Evolutionary conservation across 2,888 invertebrate species (phyloP).

Genomic region (Alviniconcha strummeri): DNA sequence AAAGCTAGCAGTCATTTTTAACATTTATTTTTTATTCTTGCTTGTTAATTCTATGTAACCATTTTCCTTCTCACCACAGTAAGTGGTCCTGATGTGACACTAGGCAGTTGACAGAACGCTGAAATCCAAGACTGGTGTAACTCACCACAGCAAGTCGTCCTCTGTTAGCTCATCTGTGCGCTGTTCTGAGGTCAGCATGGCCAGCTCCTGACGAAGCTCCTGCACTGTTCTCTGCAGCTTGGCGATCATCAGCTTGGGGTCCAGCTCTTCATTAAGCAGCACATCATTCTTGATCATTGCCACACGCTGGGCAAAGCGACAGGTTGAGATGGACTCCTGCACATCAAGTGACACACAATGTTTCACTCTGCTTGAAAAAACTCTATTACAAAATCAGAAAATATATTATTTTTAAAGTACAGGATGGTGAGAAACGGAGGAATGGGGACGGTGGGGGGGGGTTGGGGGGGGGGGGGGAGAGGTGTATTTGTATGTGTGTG

Average conservation of each 20-base stretch:
- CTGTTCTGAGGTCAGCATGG: slow-evolving; percentile 70
- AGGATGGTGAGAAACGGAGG: not conserved
- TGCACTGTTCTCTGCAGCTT: slow-evolving; percentile 69
- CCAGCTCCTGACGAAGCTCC: slow-evolving; percentile 69
- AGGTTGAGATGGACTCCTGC: slow-evolving; percentile 74
- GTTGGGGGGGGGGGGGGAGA: too few species aligned
- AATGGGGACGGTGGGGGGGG: not conserved
- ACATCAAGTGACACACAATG: not conserved
- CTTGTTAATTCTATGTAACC: too few species aligned
- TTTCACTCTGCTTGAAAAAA: not conserved
- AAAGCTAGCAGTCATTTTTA: too few species aligned
- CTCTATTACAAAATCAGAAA: not conserved
- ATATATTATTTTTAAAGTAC: too few species aligned
- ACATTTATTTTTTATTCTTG: too few species aligned
- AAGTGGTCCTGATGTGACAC: too few species aligned
- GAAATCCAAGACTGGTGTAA: too few species aligned
- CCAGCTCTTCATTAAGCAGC: slow-evolving; percentile 72
- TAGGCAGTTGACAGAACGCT: too few species aligned
- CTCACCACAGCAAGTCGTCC: slow-evolving; percentile 67
- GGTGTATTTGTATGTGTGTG: not conserved
- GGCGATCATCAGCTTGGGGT: slow-evolving; percentile 72
- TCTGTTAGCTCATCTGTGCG: slow-evolving; percentile 66
- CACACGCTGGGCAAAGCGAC: slow-evolving; percentile 74
- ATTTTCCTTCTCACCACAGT: too few species aligned
- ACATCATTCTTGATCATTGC: slow-evolving; percentile 74